Base-by-base conservation (phyloP, 1,140 invertebrate species). In the Potamilus streckersoni region DNA sequence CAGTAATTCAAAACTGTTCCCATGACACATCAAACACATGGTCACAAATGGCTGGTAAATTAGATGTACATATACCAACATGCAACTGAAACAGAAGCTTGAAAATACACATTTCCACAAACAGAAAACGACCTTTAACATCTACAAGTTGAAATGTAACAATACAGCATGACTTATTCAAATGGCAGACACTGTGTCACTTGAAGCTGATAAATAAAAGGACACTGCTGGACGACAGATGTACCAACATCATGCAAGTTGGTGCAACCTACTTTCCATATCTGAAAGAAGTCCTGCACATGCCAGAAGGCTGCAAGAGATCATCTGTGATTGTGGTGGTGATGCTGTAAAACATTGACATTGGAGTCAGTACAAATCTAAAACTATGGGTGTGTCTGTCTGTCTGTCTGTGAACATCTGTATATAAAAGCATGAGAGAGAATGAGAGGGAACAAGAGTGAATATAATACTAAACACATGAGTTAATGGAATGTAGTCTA, bases 271-370 rank as follows among this genome's bases (percentile, higher is more conserved):
- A 87, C 85, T 84, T 78, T 82, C 85, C 60, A 83, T 79, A 78
- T 85, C 82, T n/a, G 86, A 82, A 71, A 86, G 75, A 49, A 85
- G 79, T 61, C 85, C 85, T 31, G 86, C 80, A 78, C 86, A 87
- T 73, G 83, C 84, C 64, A 87, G 80, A 15, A 87, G 80, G 69
- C 82, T 82, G 81, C 85, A 87, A 66, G 82, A 80, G 19, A 82
- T 71, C 63, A 81, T 71, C 62, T 82, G 81, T 71, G 74, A 65
- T 16, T 70, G 78, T 55, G 74, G 68, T 20, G 80, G 71, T 75
- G 80, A 69, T 65, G 82, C 81, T 84, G 82, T 79, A 82, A 84
- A 76, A 67, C 69, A 38, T 74, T 67, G 68, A 75, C 65, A 78
- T 68, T 59, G 60, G 68, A 75, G 20, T 60, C 64, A 68, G 56